Evolutionary conservation across 2,113 vertebrate species (phyloP).

Genomic region (Collichthys lucidus): DNA sequence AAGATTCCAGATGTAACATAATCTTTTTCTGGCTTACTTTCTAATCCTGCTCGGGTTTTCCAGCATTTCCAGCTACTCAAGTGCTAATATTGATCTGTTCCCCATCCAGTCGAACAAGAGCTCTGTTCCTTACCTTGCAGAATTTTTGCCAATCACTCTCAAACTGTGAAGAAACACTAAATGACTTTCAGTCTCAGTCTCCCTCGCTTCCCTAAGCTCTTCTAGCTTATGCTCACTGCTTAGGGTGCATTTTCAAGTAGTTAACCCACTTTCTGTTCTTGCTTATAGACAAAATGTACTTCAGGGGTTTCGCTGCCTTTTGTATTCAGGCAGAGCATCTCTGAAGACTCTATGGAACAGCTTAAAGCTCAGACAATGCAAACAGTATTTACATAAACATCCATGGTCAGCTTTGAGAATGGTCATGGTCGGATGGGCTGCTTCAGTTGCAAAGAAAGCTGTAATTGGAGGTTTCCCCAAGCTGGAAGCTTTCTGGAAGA

Average conservation of each 20-base stretch:
- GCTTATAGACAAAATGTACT: constrained; percentile 54
- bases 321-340: constrained; percentile 27
- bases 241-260: constrained; percentile 60
- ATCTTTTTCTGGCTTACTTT: not conserved
- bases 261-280: constrained; percentile 69
- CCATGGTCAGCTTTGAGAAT: constrained; percentile 39
- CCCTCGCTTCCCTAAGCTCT: constrained; percentile 54
- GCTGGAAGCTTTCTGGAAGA: not conserved
- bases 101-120: constrained; percentile 11
- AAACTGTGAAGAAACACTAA: constrained; percentile 55
- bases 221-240: constrained; percentile 55
- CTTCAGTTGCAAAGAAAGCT: constrained; percentile 22
- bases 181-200: constrained; percentile 58
- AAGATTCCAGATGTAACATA: not conserved
- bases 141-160: constrained; percentile 32
- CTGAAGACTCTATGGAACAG: constrained; percentile 11
- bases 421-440: constrained; percentile 26
- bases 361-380: constrained; percentile 53
- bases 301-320: constrained; percentile 58
- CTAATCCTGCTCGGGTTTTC: not conserved
- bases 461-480: constrained; percentile 7
- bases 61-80: not conserved
- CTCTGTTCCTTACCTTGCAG: constrained; percentile 33
- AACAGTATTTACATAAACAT: constrained; percentile 38
- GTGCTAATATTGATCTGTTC: constrained; percentile 16